Percentiles rank a stretch among this genome's conserved stretches.
Evolutionary conservation across 2,113 vertebrate species (phyloP).

Genomic region (Paratilapia polleni): DNA sequence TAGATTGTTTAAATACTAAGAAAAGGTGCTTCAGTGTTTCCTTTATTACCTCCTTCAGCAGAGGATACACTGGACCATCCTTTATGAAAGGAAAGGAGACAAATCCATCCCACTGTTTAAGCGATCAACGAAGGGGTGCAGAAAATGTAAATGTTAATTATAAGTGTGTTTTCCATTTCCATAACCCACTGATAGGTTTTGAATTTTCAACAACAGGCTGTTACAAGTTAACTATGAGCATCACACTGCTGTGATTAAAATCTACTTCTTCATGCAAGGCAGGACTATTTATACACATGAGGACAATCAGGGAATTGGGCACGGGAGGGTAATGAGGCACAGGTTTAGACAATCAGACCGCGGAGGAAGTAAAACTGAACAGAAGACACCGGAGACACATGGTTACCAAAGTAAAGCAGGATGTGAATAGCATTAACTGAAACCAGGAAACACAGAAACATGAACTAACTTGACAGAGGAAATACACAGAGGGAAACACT

Average conservation of each 20-base stretch:
- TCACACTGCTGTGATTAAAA: not conserved
- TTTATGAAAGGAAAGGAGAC: too few species aligned
- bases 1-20: too few species aligned
- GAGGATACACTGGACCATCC: too few species aligned
- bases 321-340: not conserved
- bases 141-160: too few species aligned
- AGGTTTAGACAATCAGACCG: not conserved
- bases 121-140: too few species aligned
- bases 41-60: too few species aligned
- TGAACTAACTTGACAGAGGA: not conserved
- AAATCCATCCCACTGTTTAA: too few species aligned
- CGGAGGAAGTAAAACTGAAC: not conserved
- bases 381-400: not conserved
- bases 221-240: rapidly evolving
- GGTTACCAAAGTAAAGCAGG: not conserved
- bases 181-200: not conserved
- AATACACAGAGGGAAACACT: not conserved
- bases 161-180: too few species aligned
- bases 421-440: not conserved
- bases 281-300: not conserved
- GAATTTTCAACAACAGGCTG: not conserved
- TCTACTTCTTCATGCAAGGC: not conserved
- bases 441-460: not conserved
- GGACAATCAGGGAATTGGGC: not conserved
- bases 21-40: too few species aligned